Conservation (phyloP, 2,888 invertebrate species). For the Drosophila tripunctata region DNA sequence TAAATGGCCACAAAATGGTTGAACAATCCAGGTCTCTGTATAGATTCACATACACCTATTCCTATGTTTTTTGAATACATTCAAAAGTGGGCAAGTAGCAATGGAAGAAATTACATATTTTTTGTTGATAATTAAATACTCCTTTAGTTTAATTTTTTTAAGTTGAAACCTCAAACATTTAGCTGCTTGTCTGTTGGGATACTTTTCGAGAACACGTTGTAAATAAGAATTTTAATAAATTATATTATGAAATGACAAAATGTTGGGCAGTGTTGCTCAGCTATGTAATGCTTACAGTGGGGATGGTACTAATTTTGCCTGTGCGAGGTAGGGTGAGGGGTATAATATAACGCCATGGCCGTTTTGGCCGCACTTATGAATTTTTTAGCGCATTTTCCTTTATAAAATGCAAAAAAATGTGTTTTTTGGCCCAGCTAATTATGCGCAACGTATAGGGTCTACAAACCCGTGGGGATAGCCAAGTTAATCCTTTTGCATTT, state of each 20-base stretch:
- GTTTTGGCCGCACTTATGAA: slow-evolving; percentile 45
- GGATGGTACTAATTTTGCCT: slow-evolving; percentile 7
- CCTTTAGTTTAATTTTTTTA: background rate
- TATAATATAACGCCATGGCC: slow-evolving; percentile 7
- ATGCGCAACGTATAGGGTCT: slow-evolving; percentile 52
- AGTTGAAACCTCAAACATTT: background rate
- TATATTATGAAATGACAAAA: slow-evolving; percentile 66
- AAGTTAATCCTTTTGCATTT: slow-evolving; percentile 56
- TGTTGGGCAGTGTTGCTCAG: slow-evolving; percentile 19
- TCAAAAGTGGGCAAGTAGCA: background rate
- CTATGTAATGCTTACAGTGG: background rate
- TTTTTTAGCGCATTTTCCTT: slow-evolving; percentile 62
- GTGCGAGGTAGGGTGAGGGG: no score
- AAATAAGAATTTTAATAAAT: slow-evolving; percentile 78
- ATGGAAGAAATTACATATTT: background rate
- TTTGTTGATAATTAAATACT: background rate
- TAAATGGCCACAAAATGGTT: slow-evolving; percentile 18
- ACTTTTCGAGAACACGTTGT: slow-evolving; percentile 21
- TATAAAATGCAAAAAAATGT: slow-evolving; percentile 50
- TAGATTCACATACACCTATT: background rate
- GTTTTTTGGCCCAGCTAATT: slow-evolving; percentile 72
- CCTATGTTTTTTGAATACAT: background rate
- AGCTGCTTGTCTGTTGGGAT: background rate
- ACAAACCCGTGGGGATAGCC: slow-evolving; percentile 50
- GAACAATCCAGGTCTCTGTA: slow-evolving; percentile 3